Evolutionary conservation across 2,113 vertebrate genomes (phyloP), one percentile per base, ranked within the genome.

Genomic region (Cryptomyrus ogoouensis): DNA sequence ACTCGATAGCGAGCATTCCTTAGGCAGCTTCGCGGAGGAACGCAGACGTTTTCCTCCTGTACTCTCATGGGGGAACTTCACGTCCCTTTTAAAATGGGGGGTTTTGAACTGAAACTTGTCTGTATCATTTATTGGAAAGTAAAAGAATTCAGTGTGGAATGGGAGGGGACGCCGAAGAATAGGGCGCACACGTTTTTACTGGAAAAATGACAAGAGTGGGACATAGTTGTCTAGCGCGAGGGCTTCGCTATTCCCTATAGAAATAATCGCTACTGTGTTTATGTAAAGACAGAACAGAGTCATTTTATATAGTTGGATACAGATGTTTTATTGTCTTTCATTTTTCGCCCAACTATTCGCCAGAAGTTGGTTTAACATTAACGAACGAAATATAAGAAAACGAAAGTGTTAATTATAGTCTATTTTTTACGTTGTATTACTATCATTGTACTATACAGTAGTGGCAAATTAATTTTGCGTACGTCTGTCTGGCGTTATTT

Each of bases 1-100:
- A 4, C 87, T 70, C 46, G n/a, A 89, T 56, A 1, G 88, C n/a
- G 74, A 56, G 86, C 91, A 90, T 91, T 84, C 90, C 89, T 90
- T 88, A 87, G 9, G 90, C 21, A 56, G 52, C 19, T 56, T 56
- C 53, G 53, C 66, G 49, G 27, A 80, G 47, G 10, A 77, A 27
- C 27, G 46, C 66, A 89, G 74, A 50, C 27, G 44, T 50, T 77
- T 35, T 85, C 19, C 77, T 39, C 39, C 5, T 15, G 15, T 10
- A 17, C 77, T 39, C 77, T 83, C 77, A 83, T 5, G 39, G 53
- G 53, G 19, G 53, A 56, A 56, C 53, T 56, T 83, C n/a, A 42
- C 35, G 77, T 83, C 77, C 39, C 77, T 35, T 83, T 83, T 83
- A 19, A 35, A 39, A 83, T 42, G 53, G 35, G 74, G 39, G 39